Conservation (phyloP, 2,888 invertebrate species). For the Fragum fragum region DNA sequence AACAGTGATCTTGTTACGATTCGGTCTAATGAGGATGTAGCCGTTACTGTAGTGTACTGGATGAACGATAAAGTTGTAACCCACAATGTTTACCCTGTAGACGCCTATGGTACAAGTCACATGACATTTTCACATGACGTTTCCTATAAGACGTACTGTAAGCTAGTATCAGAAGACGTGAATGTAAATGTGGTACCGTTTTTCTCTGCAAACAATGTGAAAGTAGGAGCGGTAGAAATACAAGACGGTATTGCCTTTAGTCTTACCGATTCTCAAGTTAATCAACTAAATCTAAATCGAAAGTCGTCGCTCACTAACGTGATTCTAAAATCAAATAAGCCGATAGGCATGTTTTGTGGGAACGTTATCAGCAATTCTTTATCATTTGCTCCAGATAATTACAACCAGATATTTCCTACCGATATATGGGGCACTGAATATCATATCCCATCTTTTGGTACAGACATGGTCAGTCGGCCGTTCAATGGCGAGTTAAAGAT, state of each 20-base stretch:
- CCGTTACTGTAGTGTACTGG: constrained; percentile 6
- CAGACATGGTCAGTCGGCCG: neutral
- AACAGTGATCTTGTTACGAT: neutral
- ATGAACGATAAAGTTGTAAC: neutral
- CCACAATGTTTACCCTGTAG: constrained; percentile 32
- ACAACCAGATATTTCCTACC: constrained; percentile 27
- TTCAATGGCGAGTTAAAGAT: constrained; percentile 37
- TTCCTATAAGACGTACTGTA: neutral
- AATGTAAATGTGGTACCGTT: neutral
- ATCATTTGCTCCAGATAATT: neutral
- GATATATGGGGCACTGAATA: constrained; percentile 30
- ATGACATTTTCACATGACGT: constrained; percentile 21
- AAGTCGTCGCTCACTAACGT: neutral
- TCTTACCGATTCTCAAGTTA: neutral
- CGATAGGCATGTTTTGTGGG: constrained; percentile 36
- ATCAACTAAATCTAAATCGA: neutral
- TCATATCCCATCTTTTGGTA: constrained; percentile 28
- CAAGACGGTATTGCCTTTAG: neutral
- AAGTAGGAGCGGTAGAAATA: neutral
- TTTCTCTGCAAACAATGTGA: neutral
- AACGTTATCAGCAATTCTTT: neutral
- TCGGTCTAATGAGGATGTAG: neutral
- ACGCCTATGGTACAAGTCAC: constrained; percentile 38
- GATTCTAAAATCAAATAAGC: constrained; percentile 24
- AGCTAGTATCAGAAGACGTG: neutral